Conservation (phyloP, 2,113 vertebrate genomes). For the Oreocharis arfaki region DNA sequence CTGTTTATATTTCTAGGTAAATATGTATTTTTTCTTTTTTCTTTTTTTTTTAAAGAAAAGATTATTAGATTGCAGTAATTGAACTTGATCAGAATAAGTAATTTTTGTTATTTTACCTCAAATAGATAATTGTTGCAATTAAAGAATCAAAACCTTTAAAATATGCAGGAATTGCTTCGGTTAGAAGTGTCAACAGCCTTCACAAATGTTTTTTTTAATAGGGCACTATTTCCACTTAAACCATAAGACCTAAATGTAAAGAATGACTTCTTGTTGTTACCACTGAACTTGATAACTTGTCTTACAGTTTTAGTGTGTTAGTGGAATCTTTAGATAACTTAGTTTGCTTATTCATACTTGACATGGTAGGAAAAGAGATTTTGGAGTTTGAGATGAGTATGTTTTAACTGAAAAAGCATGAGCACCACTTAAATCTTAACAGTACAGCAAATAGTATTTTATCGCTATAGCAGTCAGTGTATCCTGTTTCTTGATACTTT, state of each 20-base stretch:
- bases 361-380: constrained; percentile 49
- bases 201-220: constrained; percentile 67
- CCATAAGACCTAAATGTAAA: constrained; percentile 38
- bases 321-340: constrained; percentile 42
- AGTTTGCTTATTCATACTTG: constrained; percentile 53
- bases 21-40: constrained; percentile 15
- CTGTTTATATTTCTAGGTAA: constrained; percentile 76
- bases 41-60: background rate
- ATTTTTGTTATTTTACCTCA: constrained; percentile 61
- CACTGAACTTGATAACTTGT: constrained; percentile 47
- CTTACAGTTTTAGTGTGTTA: constrained; percentile 52
- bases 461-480: constrained; percentile 65
- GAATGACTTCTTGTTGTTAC: constrained; percentile 38
- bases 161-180: constrained; percentile 64
- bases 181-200: constrained; percentile 79
- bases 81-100: constrained; percentile 58
- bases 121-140: constrained; percentile 63
- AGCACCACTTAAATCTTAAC: constrained; percentile 75
- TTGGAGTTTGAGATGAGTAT: constrained; percentile 58
- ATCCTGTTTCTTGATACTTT: constrained; percentile 70
- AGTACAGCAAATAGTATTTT: constrained; percentile 68
- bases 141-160: constrained; percentile 57
- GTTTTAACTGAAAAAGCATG: constrained; percentile 67
- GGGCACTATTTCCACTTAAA: constrained; percentile 57
- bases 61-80: constrained; percentile 70